These are phyloP conservation scores for Serrognathus titanus DNA, from an alignment of 2,888 invertebrate genomes.

Conservation along the genomic window DNA sequence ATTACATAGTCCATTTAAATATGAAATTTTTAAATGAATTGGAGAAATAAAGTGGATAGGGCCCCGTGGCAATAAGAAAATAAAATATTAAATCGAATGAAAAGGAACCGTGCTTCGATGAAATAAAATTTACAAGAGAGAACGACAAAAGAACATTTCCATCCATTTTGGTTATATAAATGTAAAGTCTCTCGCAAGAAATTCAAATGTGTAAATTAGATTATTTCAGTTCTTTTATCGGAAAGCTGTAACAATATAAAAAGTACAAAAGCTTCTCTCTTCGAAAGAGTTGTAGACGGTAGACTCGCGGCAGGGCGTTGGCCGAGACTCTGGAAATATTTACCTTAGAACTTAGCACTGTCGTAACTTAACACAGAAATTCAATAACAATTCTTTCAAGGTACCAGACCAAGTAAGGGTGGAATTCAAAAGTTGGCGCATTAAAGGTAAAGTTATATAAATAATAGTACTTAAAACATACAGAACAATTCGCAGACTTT, in stretches of 20 bases:
- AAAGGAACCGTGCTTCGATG: slow-evolving; percentile 37
- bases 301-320: slow-evolving; percentile 23
- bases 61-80: slow-evolving; percentile 32
- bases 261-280: slow-evolving; percentile 37
- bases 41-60: slow-evolving; percentile 9
- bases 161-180: slow-evolving; percentile 47
- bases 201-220: slow-evolving; percentile 50
- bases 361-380: slow-evolving; percentile 30
- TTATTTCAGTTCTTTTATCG: slow-evolving; percentile 48
- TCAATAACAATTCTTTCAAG: slow-evolving; percentile 31
- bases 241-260: slow-evolving; percentile 44
- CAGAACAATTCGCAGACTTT: slow-evolving; percentile 11
- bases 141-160: slow-evolving; percentile 46
- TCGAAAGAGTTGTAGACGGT: slow-evolving; percentile 38
- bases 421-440: slow-evolving; percentile 13
- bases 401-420: slow-evolving; percentile 8
- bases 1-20: slow-evolving; percentile 20
- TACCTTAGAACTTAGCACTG: slow-evolving; percentile 38
- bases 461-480: slow-evolving; percentile 13
- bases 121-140: slow-evolving; percentile 40
- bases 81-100: slow-evolving; percentile 45
- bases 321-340: slow-evolving; percentile 33
- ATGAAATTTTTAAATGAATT: slow-evolving; percentile 18
- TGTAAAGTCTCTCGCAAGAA: slow-evolving; percentile 46
- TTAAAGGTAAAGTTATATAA: slow-evolving; percentile 12